Evolutionary conservation across 1,140 invertebrate species (phyloP).

Genomic region (Drosophila pseudoobscura): DNA sequence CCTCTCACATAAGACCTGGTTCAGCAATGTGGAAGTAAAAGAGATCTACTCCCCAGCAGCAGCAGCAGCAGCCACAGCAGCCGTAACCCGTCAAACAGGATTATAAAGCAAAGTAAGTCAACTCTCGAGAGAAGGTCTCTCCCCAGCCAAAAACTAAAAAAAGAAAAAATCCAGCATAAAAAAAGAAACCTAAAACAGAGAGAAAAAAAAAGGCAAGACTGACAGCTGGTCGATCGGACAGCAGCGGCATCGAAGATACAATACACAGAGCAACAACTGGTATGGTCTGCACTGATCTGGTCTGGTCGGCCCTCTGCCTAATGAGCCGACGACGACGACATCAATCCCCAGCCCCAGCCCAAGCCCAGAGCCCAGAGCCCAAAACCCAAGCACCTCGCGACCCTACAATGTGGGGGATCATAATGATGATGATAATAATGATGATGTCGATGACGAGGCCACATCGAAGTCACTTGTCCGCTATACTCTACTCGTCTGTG

Average conservation of each 20-base stretch:
- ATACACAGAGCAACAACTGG: slow-evolving; percentile 50
- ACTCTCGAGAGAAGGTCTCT: slow-evolving; percentile 41
- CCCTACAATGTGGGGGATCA: slow-evolving; percentile 17
- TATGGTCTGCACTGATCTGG: slow-evolving; percentile 56
- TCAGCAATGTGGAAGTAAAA: slow-evolving; percentile 76
- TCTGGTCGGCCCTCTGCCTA: slow-evolving; percentile 55
- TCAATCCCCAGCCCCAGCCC: slow-evolving; percentile 18
- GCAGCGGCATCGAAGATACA: slow-evolving; percentile 21
- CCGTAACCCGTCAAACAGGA: slow-evolving; percentile 77
- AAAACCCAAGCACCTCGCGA: slow-evolving; percentile 48
- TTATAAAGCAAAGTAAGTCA: slow-evolving; percentile 80
- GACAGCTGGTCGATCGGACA: slow-evolving; percentile 61
- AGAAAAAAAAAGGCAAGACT: slow-evolving; percentile 52
- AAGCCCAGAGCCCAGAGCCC: slow-evolving; percentile 16
- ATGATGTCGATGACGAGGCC: slow-evolving; percentile 49
- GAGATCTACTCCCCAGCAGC: slow-evolving; percentile 51
- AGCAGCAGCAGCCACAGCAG: slow-evolving; percentile 8
- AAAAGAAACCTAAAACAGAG: slow-evolving; percentile 40
- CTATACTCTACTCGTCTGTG: slow-evolving; percentile 1
- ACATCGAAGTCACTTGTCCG: slow-evolving; percentile 50
- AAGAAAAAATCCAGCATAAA: slow-evolving; percentile 21
- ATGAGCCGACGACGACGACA: slow-evolving; percentile 36
- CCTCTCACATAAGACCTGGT: slow-evolving; percentile 62
- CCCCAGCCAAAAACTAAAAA: slow-evolving; percentile 16
- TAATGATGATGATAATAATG: slow-evolving; percentile 27